Evolutionary conservation across 2,113 vertebrate species (phyloP).

Genomic region (Brachyistius frenatus): DNA sequence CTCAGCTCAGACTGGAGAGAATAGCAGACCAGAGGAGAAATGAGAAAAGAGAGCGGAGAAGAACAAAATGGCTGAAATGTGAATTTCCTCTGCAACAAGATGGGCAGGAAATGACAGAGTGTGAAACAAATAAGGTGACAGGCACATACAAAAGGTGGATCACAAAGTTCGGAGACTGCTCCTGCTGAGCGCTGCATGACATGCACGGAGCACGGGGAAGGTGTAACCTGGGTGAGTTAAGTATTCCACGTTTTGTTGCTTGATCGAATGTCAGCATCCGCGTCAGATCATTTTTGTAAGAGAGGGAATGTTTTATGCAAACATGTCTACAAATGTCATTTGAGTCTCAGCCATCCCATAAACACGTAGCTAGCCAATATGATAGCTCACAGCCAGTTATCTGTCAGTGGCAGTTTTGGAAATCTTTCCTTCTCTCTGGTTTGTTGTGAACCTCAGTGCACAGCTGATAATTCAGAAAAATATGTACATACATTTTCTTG

Average conservation of each 20-base stretch:
- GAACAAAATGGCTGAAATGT: conserved; percentile 41
- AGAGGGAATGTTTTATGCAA: background rate
- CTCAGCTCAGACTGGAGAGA: conserved; percentile 46
- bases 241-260: no score
- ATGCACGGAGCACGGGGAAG: no score
- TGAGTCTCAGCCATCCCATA: background rate
- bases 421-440: background rate
- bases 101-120: conserved; percentile 10
- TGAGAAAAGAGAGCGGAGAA: conserved; percentile 22
- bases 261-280: no score
- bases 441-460: background rate
- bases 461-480: background rate
- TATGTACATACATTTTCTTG: no score
- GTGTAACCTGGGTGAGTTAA: no score
- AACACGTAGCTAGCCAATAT: background rate
- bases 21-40: conserved; percentile 34
- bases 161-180: no score
- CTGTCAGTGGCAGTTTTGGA: background rate
- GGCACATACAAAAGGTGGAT: background rate
- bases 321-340: background rate
- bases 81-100: conserved; percentile 25
- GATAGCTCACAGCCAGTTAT: background rate
- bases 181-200: no score
- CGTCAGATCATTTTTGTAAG: no score
- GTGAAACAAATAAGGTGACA: conserved; percentile 29